Evolutionary conservation across 2,888 invertebrate genomes (phyloP).

Genomic region (Apodemia zela): DNA sequence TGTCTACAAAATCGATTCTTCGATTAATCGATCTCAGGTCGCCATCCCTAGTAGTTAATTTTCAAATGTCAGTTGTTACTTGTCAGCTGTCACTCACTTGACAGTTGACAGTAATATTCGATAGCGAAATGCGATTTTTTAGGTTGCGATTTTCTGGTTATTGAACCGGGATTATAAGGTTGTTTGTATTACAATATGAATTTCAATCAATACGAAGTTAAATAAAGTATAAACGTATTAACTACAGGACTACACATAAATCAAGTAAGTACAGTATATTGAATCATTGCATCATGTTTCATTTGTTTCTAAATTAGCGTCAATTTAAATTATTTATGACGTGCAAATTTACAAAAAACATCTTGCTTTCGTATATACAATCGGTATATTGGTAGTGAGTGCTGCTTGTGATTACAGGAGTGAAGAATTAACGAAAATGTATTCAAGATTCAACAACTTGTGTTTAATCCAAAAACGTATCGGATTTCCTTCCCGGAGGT

Average conservation of each 20-base stretch:
- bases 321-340: conserved; percentile 14
- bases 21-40: too few relatives aligned
- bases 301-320: conserved; percentile 41
- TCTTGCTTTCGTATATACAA: background rate
- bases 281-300: conserved; percentile 43
- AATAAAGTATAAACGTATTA: background rate
- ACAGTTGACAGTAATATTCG: background rate
- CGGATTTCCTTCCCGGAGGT: conserved; percentile 34
- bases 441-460: conserved; percentile 58
- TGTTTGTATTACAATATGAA: conserved; percentile 1
- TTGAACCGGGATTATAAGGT: background rate
- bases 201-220: background rate
- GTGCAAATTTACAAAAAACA: conserved; percentile 9
- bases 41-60: too few relatives aligned
- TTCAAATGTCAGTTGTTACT: conserved; percentile 22
- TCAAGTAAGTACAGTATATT: conserved; percentile 35
- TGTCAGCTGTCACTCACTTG: background rate
- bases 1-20: too few relatives aligned
- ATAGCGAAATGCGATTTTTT: too few relatives aligned
- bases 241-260: background rate
- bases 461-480: conserved; percentile 43
- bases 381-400: conserved; percentile 41
- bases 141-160: background rate
- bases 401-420: conserved; percentile 62
- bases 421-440: conserved; percentile 50